Conservation (phyloP, 2,797 vertebrate species). For the Tolypeutes matacus region DNA sequence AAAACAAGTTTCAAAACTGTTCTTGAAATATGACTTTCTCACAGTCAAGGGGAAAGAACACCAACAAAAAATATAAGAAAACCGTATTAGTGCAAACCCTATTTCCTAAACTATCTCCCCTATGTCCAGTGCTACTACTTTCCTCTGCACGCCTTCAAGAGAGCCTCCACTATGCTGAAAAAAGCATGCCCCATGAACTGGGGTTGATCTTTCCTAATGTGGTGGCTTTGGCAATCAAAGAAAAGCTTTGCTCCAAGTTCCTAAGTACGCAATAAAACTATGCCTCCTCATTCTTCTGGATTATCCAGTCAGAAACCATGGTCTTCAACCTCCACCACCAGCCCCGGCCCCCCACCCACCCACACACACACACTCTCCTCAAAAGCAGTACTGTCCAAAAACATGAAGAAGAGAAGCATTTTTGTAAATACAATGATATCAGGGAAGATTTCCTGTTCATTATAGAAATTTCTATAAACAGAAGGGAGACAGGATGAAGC, state of each 20-base stretch:
- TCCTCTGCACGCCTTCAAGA: not conserved
- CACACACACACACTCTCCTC: too few species aligned
- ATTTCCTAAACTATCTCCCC: not conserved
- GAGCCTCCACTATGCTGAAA: not conserved
- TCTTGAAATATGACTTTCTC: not conserved
- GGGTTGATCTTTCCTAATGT: not conserved
- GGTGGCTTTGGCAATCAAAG: not conserved
- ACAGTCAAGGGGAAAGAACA: not conserved
- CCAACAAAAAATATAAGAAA: not conserved
- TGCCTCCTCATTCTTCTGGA: not conserved
- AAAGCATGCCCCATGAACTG: not conserved
- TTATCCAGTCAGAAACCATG: not conserved
- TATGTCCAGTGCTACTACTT: not conserved
- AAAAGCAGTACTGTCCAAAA: not conserved
- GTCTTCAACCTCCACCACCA: too few species aligned
- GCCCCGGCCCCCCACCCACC: too few species aligned
- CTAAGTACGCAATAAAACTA: not conserved
- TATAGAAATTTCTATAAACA: not conserved
- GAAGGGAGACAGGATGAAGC: not conserved
- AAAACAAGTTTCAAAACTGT: conserved; percentile 19
- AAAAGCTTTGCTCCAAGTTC: not conserved
- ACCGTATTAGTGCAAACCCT: not conserved
- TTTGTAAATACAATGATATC: not conserved
- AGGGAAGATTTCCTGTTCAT: not conserved
- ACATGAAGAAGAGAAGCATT: not conserved